phyloP scores from a whole-genome alignment of 2,888 invertebrate genomes.

The Dorcus hopei region DNA sequence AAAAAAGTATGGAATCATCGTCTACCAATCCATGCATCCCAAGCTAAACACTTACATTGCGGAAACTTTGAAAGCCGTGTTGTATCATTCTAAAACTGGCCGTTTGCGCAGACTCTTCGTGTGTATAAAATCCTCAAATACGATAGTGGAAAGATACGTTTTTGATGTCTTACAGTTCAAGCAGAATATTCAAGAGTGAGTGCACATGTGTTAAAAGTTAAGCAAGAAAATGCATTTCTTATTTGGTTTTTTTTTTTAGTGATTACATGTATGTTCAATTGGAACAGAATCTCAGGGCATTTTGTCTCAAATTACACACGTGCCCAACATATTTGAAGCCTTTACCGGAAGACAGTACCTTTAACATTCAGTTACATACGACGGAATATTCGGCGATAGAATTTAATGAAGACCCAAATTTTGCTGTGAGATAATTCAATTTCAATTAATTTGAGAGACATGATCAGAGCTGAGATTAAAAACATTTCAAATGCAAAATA shows the following conservation, averaged over 20 bases:
- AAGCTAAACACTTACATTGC: constrained; percentile 63
- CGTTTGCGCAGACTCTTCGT: constrained; percentile 54
- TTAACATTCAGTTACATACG: constrained; percentile 60
- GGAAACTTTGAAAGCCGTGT: constrained; percentile 53
- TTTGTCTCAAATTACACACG: constrained; percentile 58
- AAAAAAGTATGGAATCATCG: constrained; percentile 61
- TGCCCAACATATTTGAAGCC: constrained; percentile 51
- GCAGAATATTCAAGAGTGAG: background rate
- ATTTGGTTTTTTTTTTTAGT: constrained; percentile 29
- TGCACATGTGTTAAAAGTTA: constrained; percentile 28
- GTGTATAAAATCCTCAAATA: constrained; percentile 48
- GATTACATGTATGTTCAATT: constrained; percentile 62
- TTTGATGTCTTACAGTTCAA: constrained; percentile 46
- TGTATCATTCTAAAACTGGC: constrained; percentile 52
- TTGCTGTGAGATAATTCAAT: constrained; percentile 39
- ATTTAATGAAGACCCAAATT: constrained; percentile 54
- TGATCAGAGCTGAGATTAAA: background rate
- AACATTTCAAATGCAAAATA: too few relatives aligned
- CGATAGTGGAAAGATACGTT: constrained; percentile 50
- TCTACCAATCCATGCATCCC: constrained; percentile 62
- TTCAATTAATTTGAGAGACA: background rate
- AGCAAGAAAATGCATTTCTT: constrained; percentile 15
- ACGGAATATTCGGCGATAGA: constrained; percentile 58
- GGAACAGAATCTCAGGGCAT: constrained; percentile 60
- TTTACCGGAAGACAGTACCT: constrained; percentile 56